Conservation (phyloP, 2,113 vertebrate genomes). For the Pachycephala philippinensis region DNA sequence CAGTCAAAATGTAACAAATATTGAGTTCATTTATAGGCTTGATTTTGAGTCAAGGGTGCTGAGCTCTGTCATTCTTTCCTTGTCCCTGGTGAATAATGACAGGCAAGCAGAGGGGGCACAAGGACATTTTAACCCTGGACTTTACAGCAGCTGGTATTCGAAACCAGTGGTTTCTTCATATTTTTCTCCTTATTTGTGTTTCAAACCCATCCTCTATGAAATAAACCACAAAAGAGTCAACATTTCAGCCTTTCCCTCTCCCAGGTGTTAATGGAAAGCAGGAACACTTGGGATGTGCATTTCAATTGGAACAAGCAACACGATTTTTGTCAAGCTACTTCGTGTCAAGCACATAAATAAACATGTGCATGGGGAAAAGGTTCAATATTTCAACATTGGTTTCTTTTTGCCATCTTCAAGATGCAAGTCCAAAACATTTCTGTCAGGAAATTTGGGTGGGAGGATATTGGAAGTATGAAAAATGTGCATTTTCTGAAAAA, state of each 20-base stretch:
- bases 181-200: background rate
- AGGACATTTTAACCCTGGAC: background rate
- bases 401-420: background rate
- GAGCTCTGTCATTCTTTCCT: background rate
- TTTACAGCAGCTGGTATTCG: background rate
- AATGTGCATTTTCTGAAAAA: background rate
- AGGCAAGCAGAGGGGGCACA: background rate
- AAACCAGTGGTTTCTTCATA: background rate
- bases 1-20: background rate
- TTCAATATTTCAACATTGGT: background rate
- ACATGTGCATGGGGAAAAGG: background rate
- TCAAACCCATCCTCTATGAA: background rate
- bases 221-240: background rate
- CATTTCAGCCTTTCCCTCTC: background rate
- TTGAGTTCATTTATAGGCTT: background rate
- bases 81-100: background rate
- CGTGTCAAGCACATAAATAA: conserved; percentile 5
- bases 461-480: background rate
- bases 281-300: background rate
- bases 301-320: background rate
- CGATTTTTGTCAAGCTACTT: background rate
- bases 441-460: background rate
- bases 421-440: background rate
- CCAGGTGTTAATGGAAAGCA: background rate
- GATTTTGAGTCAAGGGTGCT: background rate